Base-by-base conservation (phyloP, 2,888 invertebrate genomes). In the Lasioglossum leucozonium region DNA sequence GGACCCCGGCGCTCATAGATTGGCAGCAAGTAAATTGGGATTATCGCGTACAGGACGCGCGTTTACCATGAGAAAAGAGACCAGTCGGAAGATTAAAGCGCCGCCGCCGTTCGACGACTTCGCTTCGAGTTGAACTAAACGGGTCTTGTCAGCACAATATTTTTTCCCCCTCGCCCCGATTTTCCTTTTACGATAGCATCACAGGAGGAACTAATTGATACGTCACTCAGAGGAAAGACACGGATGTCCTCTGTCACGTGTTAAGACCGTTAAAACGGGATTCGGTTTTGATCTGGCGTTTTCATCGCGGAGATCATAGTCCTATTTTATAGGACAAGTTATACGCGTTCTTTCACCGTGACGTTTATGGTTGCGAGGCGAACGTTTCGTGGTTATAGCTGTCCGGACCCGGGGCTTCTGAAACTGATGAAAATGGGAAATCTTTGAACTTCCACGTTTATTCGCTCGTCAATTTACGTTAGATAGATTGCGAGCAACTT, bases 1-100 rank as follows among this genome's bases (percentile, higher is more conserved):
- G 11, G 22, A 55, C 18, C 18, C 13, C n/a, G 37, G 26, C 65
- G 65, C 51, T 40, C 30, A 18, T 13, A 69, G 44, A 75, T 79
- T 65, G 79, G 72, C 77, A 67, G 55, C 26, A n/a, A 18, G 81
- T 79, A 86, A 86, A 88, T 88, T 58, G 69, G 78, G 37, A 74
- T 81, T 76, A 78, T 55, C 67, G 51, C 76, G 69, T 42, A 47
- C 8, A 34, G 40, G 51, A 37, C 47, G 34, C 72, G 34, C 55
- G 42, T 34, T 55, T 65, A n/a, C 44, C 18, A 10, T 4, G 69
- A 37, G 78, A 16, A 22, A 77, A 84, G 30, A n/a, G 44, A 30
- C 34, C 72, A 26, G 69, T 80, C 81, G 71, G 82, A 73, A 84
- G 82, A 87, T 87, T 89, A 87, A 89, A 89, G 67, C 58, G 79